Conservation (phyloP, 2,888 invertebrate genomes). For the Eutolmus rufibarbis region DNA sequence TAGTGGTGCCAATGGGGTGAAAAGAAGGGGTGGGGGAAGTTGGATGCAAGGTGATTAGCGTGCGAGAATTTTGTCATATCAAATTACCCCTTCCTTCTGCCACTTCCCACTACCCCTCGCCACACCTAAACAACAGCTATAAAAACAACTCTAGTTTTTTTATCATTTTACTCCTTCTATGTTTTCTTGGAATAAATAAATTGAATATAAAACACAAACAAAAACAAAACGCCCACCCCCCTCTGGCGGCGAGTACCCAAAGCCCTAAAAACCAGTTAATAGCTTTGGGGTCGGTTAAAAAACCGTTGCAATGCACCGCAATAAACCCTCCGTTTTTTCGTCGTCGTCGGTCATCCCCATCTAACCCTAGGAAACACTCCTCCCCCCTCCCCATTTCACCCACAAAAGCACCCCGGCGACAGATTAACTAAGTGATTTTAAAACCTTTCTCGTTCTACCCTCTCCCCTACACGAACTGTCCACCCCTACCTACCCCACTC, state of each 20-base stretch:
- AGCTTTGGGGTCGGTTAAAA: not conserved
- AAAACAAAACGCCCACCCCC: not conserved
- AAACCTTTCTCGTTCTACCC: not conserved
- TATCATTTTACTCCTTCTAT: not conserved
- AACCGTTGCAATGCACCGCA: not conserved
- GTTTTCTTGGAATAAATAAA: too few species aligned
- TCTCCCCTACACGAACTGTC: not conserved
- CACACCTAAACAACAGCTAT: not conserved
- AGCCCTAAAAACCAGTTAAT: too few species aligned
- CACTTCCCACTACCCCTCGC: not conserved
- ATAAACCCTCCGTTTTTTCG: not conserved
- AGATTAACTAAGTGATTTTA: constrained; percentile 38
- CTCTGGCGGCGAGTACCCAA: not conserved
- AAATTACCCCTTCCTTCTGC: not conserved
- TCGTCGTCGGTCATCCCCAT: not conserved
- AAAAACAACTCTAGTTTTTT: not conserved
- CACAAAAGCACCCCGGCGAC: not conserved
- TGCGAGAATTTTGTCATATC: not conserved
- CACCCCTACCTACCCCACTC: not conserved
- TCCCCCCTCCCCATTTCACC: not conserved
- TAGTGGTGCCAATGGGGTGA: too few species aligned
- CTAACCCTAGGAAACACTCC: not conserved
- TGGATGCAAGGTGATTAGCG: not conserved
- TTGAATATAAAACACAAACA: not conserved
- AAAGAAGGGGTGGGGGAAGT: not conserved